phyloP scores from a whole-genome alignment of 2,888 invertebrate genomes.

The Rhamphomyia laevipes region DNA sequence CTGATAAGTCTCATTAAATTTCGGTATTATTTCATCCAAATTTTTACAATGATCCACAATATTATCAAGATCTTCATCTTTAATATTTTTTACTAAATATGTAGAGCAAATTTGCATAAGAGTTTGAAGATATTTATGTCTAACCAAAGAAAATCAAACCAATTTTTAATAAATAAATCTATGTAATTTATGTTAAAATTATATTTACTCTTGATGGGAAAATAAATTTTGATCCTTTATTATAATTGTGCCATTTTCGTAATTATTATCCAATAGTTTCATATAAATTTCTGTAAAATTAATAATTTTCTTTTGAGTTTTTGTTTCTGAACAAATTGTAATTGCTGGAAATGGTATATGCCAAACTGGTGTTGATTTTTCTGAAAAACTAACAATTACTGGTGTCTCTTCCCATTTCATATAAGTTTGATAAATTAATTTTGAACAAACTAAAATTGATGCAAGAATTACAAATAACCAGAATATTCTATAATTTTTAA shows the following conservation, averaged over 20 bases:
- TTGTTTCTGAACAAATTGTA: slow-evolving; percentile 12
- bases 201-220: too few relatives aligned
- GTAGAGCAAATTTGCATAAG: neutral
- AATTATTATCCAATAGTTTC: neutral
- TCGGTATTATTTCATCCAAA: neutral
- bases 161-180: too few relatives aligned
- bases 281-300: neutral
- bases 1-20: neutral
- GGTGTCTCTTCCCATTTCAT: slow-evolving; percentile 51
- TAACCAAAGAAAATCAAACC: too few relatives aligned
- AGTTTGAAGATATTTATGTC: neutral
- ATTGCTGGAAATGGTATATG: slow-evolving; percentile 16
- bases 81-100: too few relatives aligned
- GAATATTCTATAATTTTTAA: neutral
- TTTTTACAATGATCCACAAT: too few relatives aligned
- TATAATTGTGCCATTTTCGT: too few relatives aligned
- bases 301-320: neutral
- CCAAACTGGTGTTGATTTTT: slow-evolving; percentile 41
- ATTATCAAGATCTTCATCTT: too few relatives aligned
- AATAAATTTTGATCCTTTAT: too few relatives aligned
- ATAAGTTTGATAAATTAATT: slow-evolving; percentile 45
- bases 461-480: slow-evolving; percentile 44
- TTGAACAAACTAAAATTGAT: slow-evolving; percentile 43
- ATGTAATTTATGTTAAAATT: too few relatives aligned
- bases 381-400: slow-evolving; percentile 53